Conservation (phyloP, 2,113 vertebrate species). For the Orcinus orca region DNA sequence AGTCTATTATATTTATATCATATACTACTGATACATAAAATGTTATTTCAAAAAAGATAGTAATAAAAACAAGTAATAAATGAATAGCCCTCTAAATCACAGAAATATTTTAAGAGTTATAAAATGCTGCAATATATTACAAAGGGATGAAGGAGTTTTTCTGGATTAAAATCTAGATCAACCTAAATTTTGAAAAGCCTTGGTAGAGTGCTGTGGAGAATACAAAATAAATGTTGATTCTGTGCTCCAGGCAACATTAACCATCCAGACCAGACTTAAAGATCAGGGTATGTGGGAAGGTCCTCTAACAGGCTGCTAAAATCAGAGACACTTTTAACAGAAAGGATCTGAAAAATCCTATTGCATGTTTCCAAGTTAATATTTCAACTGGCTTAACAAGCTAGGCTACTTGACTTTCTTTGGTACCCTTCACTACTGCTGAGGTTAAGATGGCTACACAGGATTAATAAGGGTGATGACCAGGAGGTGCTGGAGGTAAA, state of each 20-base stretch:
- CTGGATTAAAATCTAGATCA: not conserved
- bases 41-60: conserved; percentile 34
- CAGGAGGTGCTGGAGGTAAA: not conserved
- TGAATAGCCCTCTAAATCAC: not conserved
- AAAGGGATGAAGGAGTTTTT: not conserved
- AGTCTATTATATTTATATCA: not conserved
- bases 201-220: not conserved
- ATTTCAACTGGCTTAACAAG: conserved; percentile 1
- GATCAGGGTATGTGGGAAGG: not conserved
- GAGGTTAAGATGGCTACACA: not conserved
- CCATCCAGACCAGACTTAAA: not conserved
- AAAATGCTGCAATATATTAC: conserved; percentile 13
- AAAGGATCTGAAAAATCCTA: not conserved
- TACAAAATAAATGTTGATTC: conserved; percentile 40
- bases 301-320: not conserved
- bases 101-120: not conserved
- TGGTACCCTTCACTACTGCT: not conserved
- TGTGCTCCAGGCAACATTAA: not conserved
- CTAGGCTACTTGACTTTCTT: not conserved
- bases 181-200: not conserved
- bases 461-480: not conserved
- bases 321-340: not conserved
- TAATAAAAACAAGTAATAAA: not conserved
- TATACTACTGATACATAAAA: not conserved
- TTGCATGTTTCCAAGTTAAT: not conserved